Evolutionary conservation across 1,140 invertebrate species (phyloP).

Genomic region (Zaprionus kolodkinae): DNA sequence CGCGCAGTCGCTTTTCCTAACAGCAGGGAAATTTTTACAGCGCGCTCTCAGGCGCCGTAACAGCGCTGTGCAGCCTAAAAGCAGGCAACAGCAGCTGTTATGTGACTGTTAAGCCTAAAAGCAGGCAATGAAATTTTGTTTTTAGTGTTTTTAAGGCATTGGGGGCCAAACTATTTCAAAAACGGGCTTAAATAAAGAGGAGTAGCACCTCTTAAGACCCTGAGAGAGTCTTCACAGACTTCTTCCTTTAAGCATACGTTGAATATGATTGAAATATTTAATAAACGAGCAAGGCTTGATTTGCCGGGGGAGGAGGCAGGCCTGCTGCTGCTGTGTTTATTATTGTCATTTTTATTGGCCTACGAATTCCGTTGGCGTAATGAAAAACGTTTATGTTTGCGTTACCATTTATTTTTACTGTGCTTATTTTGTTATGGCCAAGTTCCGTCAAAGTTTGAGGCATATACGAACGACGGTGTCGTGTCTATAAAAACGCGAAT

Average conservation of each 20-base stretch:
- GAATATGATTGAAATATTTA: constrained; percentile 65
- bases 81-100: constrained; percentile 1
- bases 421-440: constrained; percentile 58
- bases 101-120: too few relatives aligned
- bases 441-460: constrained; percentile 64
- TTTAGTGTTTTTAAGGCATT: too few relatives aligned
- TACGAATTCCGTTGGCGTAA: constrained; percentile 69
- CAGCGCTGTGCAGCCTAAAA: neutral
- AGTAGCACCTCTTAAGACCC: too few relatives aligned
- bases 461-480: too few relatives aligned
- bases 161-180: too few relatives aligned
- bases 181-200: too few relatives aligned
- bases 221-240: too few relatives aligned
- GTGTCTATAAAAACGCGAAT: constrained; percentile 55
- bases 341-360: constrained; percentile 78
- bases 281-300: constrained; percentile 44
- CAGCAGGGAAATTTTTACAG: constrained; percentile 41
- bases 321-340: constrained; percentile 34
- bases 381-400: constrained; percentile 79
- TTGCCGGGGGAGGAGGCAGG: neutral
- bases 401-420: constrained; percentile 45
- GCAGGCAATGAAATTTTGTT: too few relatives aligned
- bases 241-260: neutral
- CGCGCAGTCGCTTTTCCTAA: neutral
- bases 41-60: constrained; percentile 1